Evolutionary conservation across 2,888 invertebrate genomes (phyloP).

Genomic region (Heliconius hortense): DNA sequence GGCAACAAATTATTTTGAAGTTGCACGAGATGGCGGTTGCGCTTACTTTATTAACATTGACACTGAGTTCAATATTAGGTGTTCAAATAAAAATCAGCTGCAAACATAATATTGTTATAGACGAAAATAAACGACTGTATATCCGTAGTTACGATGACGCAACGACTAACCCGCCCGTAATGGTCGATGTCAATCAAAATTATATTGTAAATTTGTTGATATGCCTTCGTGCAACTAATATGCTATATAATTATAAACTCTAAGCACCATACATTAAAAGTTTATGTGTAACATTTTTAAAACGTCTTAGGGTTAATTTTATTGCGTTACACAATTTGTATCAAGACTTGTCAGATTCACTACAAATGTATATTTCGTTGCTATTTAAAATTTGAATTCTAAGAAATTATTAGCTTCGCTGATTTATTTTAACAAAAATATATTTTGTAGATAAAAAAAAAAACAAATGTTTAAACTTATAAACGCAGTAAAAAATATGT

Average conservation of each 20-base stretch:
- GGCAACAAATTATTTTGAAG: constrained; percentile 41
- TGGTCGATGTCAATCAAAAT: constrained; percentile 82
- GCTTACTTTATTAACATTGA: constrained; percentile 23
- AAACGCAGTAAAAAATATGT: constrained; percentile 1
- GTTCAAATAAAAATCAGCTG: constrained; percentile 40
- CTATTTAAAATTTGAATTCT: constrained; percentile 35
- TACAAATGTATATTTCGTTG: constrained; percentile 54
- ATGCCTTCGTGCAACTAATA: constrained; percentile 54
- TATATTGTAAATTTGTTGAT: constrained; percentile 71
- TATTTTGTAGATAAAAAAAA: constrained; percentile 12
- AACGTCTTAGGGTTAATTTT: constrained; percentile 31
- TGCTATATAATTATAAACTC: constrained; percentile 52
- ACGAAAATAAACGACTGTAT: constrained; percentile 48
- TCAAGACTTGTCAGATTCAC: constrained; percentile 61
- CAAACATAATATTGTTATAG: constrained; percentile 43
- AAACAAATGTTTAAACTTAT: not conserved
- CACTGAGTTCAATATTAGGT: constrained; percentile 43
- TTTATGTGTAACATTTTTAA: constrained; percentile 23
- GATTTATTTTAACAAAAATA: constrained; percentile 4
- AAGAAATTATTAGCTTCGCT: constrained; percentile 16
- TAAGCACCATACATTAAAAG: constrained; percentile 44
- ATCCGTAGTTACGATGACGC: constrained; percentile 75
- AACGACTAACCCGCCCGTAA: constrained; percentile 76
- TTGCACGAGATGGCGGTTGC: not conserved
- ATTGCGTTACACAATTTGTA: constrained; percentile 63